Evolutionary conservation across 2,888 invertebrate genomes (phyloP), one percentile per base, ranked within the genome.

Genomic region (Drosophila ezoana): DNA sequence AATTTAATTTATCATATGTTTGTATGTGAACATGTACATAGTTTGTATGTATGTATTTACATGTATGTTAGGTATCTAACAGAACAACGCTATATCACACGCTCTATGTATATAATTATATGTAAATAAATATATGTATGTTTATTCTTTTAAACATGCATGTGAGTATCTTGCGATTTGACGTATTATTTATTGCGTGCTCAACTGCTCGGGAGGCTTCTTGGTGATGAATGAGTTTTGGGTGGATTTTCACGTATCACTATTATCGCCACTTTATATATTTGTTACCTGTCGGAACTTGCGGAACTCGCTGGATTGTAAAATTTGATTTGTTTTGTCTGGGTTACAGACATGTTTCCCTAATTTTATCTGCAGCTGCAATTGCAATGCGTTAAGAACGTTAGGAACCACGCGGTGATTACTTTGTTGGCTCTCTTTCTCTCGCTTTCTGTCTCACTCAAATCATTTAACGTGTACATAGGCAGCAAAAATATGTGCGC

Each of bases 301-400:
- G 97, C 97, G 68, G 97, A 97, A 92, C 97, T 97, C 85, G 97
- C 96, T 79, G 96, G 96, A 76, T 90, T 86, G 93, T 97, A 97
- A 90, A 96, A 95, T 91, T 94, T 95, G 89, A 94, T 90, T 89
- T 91, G 94, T 77, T 92, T 92, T 76, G 89, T 79, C 76, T 90
- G 91, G 32, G 83, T 75, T 58, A 75, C 79, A 79, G 90, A 90
- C 90, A 90, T 90, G 37, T 53, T 72, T 59, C 11, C 45, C 43
- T 35, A 49, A 45, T 59, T 81, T 61, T 40, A 14, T 67, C 59
- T 66, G 59, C 66, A 67, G 69, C 59, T 65, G 68, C 76, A 75
- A 70, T 65, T 82, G 79, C 75, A 79, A 77, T 76, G 75, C 60
- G 72, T 68, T 72, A 43, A 72, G 56, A 69, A 60, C 52, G 44